Evolutionary conservation across 2,888 invertebrate species (phyloP), one percentile per base, ranked within the genome.

Genomic region (Parasteatoda lunata): DNA sequence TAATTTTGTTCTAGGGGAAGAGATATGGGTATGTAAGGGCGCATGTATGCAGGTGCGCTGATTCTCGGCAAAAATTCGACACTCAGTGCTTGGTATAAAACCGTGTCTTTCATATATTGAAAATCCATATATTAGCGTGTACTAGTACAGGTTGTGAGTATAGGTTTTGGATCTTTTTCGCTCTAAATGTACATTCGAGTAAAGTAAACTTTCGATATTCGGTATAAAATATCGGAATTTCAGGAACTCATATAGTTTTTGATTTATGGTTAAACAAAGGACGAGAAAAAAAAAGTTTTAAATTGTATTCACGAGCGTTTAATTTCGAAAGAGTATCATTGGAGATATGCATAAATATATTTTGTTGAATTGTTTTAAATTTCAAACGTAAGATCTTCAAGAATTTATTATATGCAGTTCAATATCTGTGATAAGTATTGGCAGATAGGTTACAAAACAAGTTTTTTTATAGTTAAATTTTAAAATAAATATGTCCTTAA

Each of bases 101-200:
- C 77, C 65, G 77, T 84, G 83, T 84, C 83, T 84, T 72, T 84
- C 59, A 48, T 65, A 64, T 84, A 84, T 84, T 71, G 83, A 84
- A 84, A 84, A 84, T 84, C 83, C 52, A 84, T 84, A 84, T 77
- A 84, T 84, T 77, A 84, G 77, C 81, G 68, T 69, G 81, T 81
- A 52, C 30, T 70, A 49, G 49, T 80, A 64, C 59, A 72, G 11
- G 15, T 51, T 45, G 15, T 15, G 65, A 72, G 9, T 59, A 68
- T 65, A 75, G 75, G 51, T 75, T 54, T 75, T 51, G 73, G 66
- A 65, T 75, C 59, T 69, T 76, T 76, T 76, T 73, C 49, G 59
- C 47, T 52, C 65, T 54, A 65, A 71, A 76, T 65, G 66, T 71
- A 70, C 65, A 75, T 80, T 52, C 66, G 75, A 52, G 48, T 52